Conservation (phyloP, 1,140 invertebrate species). For the Heterodera schachtii region DNA sequence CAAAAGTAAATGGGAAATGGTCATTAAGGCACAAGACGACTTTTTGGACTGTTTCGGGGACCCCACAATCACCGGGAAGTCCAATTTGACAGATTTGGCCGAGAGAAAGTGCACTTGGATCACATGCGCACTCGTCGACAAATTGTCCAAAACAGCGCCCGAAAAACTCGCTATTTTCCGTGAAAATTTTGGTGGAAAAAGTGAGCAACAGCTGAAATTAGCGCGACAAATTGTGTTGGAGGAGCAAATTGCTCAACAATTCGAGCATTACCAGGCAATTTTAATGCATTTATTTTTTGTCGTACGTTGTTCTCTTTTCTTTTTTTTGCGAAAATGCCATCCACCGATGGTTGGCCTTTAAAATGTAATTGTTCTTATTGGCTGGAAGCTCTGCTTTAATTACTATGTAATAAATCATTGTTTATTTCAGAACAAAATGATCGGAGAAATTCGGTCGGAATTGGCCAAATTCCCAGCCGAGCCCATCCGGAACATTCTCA, state of each 20-base stretch:
- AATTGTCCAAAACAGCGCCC: slow-evolving; percentile 26
- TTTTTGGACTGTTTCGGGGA: slow-evolving; percentile 91
- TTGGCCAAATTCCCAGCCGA: slow-evolving; percentile 11
- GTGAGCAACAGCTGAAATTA: slow-evolving; percentile 11
- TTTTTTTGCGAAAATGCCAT: not conserved
- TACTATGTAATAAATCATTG: no score
- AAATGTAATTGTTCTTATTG: not conserved
- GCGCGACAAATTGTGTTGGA: slow-evolving; percentile 32
- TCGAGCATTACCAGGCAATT: slow-evolving; percentile 26
- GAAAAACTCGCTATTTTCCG: not conserved
- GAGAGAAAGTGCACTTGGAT: slow-evolving; percentile 96
- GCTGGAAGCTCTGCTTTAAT: no score
- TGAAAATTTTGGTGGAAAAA: slow-evolving; percentile 37
- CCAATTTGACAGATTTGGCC: slow-evolving; percentile 82
- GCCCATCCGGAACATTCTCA: not conserved
- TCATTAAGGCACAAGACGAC: slow-evolving; percentile 73
- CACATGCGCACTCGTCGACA: slow-evolving; percentile 79
- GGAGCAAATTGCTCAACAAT: slow-evolving; percentile 24
- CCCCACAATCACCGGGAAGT: slow-evolving; percentile 81
- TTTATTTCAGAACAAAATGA: not conserved
- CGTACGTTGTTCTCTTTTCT: not conserved
- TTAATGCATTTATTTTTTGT: no score
- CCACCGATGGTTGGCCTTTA: not conserved
- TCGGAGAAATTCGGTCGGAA: slow-evolving; percentile 9
- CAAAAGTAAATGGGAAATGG: not conserved